Evolutionary conservation across 1,140 invertebrate genomes (phyloP), one percentile per base, ranked within the genome.

Genomic region (Lamellibrachia luymesi): DNA sequence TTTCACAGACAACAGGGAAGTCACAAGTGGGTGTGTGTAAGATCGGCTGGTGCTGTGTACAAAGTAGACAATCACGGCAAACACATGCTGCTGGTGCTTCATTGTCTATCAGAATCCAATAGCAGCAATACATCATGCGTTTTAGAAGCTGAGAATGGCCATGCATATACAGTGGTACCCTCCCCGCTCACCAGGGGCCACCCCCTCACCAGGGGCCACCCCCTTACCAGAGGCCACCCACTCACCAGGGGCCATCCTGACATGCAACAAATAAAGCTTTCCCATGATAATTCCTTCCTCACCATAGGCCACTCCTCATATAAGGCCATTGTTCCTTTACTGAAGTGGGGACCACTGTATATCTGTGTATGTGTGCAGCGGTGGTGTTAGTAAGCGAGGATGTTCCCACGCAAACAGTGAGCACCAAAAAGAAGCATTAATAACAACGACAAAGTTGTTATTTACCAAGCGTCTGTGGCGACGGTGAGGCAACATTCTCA

Each of bases 401-500:
- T 22, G 64, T 80, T 80, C 64, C 17, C 7, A 80, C 13, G 64
- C 8, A 80, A 80, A 80, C 64, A 17, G 64, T 22, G 64, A 22
- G 13, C 13, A 13, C 52, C 6, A 17, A 80, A 80, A 80, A 80
- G 4, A 80, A 80, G 64, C 64, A 22, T 22, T 80, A 80, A 80
- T 80, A 80, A 80, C 64, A 80, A 80, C 64, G 64, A 80, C 13
- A 22, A 80, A 80, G 64, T 80, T 91, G 91, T 91, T 51, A 51
- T 91, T 51, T 50, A 50, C 91, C 38, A 51, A 91, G 51, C 6
- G 91, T 91, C 27, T 91, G 91, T 50, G 49, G 91, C 4, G 91
- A 91, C 7, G 27, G 91, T 50, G 91, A 49, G 91, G 10, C 91
- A 56, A 56, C 51, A 50, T 2, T 52, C 4, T 94, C 92, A 50